Base-by-base conservation (phyloP, 2,797 vertebrate species). In the Dendrocincla fuliginosa region DNA sequence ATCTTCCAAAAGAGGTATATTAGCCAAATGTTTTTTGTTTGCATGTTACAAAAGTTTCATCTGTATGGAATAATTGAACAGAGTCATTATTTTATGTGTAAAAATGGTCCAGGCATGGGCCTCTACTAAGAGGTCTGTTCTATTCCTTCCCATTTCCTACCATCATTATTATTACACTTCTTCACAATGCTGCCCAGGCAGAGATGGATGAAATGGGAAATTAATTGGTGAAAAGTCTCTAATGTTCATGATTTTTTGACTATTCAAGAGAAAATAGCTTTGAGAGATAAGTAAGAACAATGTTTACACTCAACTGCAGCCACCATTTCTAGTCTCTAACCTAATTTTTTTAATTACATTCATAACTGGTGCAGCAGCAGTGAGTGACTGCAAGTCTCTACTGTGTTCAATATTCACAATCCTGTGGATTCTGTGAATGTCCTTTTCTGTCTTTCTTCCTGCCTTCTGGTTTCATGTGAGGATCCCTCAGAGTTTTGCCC, bases 381-480 rank as follows among this genome's bases (percentile, higher is more conserved):
- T 32, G 76, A 94, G 79, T 65, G 85, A 35, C 50, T 71, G 46
- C 68, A 60, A 64, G 46, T 25, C 60, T 95, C 63, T 69, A 27
- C 61, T 88, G 57, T 24, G 81, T n/a, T 59, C 82, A 37, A 13
- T 37, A 17, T 68, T 91, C 76, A 76, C 55, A 93, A 18, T 84
- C 73, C 64, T 81, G 50, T 84, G 83, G 87, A 91, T 91, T 93
- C 86, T 91, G 74, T 73, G 67, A 76, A 68, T 71, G 65, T 91
- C 55, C 47, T 78, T 73, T 91, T 52, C 50, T 18, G 0, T 27
- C 32, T 82, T 92, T 75, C 63, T 71, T 90, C 84, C 70, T 82
- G 52, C n/a, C 39, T 94, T 35, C 35, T 84, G 53, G 42, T 81
- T 85, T 88, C 79, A 41, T 75, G 22, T 64, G 63, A 93, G 50